Conservation (phyloP, 2,797 vertebrate species). For the Oophaga sylvatica region DNA sequence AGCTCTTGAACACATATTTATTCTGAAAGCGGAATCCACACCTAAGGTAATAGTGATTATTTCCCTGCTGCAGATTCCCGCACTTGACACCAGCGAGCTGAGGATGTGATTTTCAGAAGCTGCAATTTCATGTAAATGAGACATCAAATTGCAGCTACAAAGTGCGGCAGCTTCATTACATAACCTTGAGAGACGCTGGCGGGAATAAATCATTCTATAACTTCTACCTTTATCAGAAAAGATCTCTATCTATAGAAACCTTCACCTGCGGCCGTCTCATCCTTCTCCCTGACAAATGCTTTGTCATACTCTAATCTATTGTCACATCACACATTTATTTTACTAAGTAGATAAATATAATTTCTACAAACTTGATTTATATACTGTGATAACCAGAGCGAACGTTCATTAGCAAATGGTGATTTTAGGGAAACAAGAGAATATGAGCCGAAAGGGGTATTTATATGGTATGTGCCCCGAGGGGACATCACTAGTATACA, state of each 20-base stretch:
- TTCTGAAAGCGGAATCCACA: neutral
- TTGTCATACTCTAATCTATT: neutral
- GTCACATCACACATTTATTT: slow-evolving; percentile 8
- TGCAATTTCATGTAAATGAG: slow-evolving; percentile 59
- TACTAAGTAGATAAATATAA: neutral
- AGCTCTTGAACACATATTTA: neutral
- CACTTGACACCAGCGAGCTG: slow-evolving; percentile 1
- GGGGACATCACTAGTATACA: neutral
- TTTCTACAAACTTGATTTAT: neutral
- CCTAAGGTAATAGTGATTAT: neutral
- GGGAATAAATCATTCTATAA: slow-evolving; percentile 29
- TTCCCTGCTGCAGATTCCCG: neutral
- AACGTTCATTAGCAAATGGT: neutral
- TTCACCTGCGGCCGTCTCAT: neutral
- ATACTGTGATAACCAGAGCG: neutral
- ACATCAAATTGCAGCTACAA: slow-evolving; percentile 17
- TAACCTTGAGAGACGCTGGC: slow-evolving; percentile 16
- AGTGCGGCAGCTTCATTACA: slow-evolving; percentile 40
- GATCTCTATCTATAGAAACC: neutral
- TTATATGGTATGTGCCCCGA: neutral
- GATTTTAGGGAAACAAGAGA: neutral
- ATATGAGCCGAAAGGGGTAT: neutral
- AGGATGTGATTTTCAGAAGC: slow-evolving; percentile 10
- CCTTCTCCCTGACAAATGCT: neutral
- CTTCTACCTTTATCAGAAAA: neutral